Percentiles rank a stretch among this genome's conserved stretches.
phyloP scores from a whole-genome alignment of 1,140 invertebrate genomes.

The Caenorhabditis brenneri region DNA sequence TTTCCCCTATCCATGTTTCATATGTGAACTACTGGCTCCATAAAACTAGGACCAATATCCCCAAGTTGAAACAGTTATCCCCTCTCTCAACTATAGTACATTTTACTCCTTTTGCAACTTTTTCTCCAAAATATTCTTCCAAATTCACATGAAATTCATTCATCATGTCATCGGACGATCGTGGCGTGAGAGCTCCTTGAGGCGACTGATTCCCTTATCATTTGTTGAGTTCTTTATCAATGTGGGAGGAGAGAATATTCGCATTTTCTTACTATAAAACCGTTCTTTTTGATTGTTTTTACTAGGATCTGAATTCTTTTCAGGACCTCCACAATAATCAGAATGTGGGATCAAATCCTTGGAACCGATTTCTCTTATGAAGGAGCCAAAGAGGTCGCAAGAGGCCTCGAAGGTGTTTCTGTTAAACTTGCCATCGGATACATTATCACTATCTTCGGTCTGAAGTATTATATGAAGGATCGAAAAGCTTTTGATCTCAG shows the following conservation, averaged over 20 bases:
- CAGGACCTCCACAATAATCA: neutral
- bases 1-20: neutral
- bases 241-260: constrained; percentile 11
- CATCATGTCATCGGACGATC: constrained; percentile 26
- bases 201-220: neutral
- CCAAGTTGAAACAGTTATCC: no score
- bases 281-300: neutral
- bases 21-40: neutral
- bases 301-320: neutral
- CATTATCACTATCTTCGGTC: constrained; percentile 88
- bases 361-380: constrained; percentile 53
- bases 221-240: neutral
- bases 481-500: constrained; percentile 80
- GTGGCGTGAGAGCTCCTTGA: constrained; percentile 28
- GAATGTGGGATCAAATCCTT: constrained; percentile 47
- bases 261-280: neutral
- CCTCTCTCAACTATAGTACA: no score
- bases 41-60: no score
- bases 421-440: constrained; percentile 77
- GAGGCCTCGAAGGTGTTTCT: constrained; percentile 48
- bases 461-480: constrained; percentile 87
- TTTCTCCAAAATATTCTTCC: no score
- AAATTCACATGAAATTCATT: constrained; percentile 21
- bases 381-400: constrained; percentile 48
- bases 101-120: neutral